phyloP scores from a whole-genome alignment of 2,797 vertebrate species.

The Gadopsis bispinosus region DNA sequence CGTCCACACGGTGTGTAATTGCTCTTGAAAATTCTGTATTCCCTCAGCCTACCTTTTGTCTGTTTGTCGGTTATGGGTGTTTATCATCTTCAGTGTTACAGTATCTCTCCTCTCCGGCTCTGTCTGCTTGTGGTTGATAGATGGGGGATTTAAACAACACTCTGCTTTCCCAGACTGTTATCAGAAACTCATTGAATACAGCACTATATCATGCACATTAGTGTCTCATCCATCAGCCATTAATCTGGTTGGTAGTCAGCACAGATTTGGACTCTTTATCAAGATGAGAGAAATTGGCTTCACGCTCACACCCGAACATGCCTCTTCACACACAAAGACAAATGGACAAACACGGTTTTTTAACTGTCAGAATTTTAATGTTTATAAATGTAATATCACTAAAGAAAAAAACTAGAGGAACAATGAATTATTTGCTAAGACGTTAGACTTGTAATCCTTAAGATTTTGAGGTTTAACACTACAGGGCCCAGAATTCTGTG shows the following conservation, averaged over 20 bases:
- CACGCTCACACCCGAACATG: not conserved
- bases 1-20: slow-evolving; percentile 33
- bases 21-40: slow-evolving; percentile 19
- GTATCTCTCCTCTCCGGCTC: slow-evolving; percentile 32
- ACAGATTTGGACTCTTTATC: slow-evolving; percentile 34
- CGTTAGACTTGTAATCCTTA: not conserved
- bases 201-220: slow-evolving; percentile 45
- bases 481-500: not conserved
- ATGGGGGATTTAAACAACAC: slow-evolving; percentile 37
- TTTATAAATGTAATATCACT: not conserved
- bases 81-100: slow-evolving; percentile 32
- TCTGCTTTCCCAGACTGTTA: slow-evolving; percentile 27
- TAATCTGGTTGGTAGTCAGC: slow-evolving; percentile 40
- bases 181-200: slow-evolving; percentile 45
- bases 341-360: not conserved
- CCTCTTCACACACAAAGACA: not conserved
- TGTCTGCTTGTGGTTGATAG: slow-evolving; percentile 36
- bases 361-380: not conserved
- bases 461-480: not conserved
- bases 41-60: slow-evolving; percentile 20
- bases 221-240: slow-evolving; percentile 44
- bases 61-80: slow-evolving; percentile 21
- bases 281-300: slow-evolving; percentile 17
- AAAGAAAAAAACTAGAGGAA: not conserved
- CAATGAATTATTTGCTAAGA: not conserved